Conservation (phyloP, 2,888 invertebrate genomes). For the Macrosiphum euphorbiae region DNA sequence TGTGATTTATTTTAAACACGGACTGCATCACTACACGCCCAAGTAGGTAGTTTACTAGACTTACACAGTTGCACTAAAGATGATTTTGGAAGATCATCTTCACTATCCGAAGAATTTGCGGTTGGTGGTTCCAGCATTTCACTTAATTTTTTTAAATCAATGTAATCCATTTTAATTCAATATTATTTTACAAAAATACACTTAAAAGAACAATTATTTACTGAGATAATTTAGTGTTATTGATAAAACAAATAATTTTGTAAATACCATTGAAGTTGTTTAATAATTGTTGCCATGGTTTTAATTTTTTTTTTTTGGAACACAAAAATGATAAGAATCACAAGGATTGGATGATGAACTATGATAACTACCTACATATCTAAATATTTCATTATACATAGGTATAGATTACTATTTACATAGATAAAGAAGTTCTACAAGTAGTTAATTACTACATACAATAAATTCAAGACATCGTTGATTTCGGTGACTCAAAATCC, state of each 20-base stretch:
- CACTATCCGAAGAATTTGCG: conserved; percentile 49
- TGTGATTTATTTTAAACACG: no score
- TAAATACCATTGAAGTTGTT: neutral
- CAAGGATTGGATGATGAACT: no score
- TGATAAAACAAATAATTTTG: neutral
- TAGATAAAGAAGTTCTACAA: no score
- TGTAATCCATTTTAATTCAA: conserved; percentile 27
- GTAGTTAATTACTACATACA: no score
- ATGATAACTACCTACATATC: no score
- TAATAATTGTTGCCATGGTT: conserved; percentile 9
- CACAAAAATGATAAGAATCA: neutral
- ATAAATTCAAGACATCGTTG: no score
- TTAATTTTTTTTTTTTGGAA: neutral
- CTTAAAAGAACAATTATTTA: neutral
- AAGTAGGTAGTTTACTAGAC: neutral
- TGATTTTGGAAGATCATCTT: conserved; percentile 56
- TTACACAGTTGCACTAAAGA: conserved; percentile 50
- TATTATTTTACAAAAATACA: neutral
- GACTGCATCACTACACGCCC: no score
- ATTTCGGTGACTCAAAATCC: no score
- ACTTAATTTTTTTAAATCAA: conserved; percentile 55
- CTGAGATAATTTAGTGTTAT: neutral
- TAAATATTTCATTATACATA: no score
- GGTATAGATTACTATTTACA: no score
- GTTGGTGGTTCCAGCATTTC: conserved; percentile 26